Base-by-base conservation (phyloP, 2,888 invertebrate species). In the Acronicta psi region DNA sequence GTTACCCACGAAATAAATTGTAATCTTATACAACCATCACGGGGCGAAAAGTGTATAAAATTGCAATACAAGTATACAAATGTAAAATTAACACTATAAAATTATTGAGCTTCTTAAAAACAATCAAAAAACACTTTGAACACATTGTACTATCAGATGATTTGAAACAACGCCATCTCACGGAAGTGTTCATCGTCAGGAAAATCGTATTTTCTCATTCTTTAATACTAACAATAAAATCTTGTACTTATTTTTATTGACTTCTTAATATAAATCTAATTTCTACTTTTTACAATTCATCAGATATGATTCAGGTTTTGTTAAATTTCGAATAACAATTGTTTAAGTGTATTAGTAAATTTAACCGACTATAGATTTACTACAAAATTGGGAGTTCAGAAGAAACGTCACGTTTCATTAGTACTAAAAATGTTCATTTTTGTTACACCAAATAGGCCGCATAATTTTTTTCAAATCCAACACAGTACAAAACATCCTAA, bases 401-500 rank as follows among this genome's bases (percentile, higher is more conserved):
- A 53, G 36, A 67, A 52, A 47, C 47, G 3, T 0, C 31, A 46
- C 2, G 31, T 69, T 59, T 29, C 18, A 34, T 46, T 43, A 13
- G 14, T 56, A 31, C 37, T 37, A 49, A 58, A 57, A 53, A 52
- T 44, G 23, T 59, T 54, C 9, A 37, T 49, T 63, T 63, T 69
- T 53, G 52, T 70, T 46, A 49, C 42, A 60, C 59, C 71, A 42
- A 74, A 81, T 77, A 79, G 80, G 79, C 80, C 80, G 73, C 60
- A 57, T 65, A 50, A 55, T 52, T 71, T 75, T 77, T 74, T 70
- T 25, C 54, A 75, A 77, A 66, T 81, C 71, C 74, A 81, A 82
- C 68, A 55, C 74, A 76, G 80, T 83, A 84, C 77, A 84, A 83
- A 83, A 83, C 61, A 20, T 80, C 61, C 70, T 79, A 79, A 70